Conservation (phyloP, 2,888 invertebrate species). For the Diploptera punctata region DNA sequence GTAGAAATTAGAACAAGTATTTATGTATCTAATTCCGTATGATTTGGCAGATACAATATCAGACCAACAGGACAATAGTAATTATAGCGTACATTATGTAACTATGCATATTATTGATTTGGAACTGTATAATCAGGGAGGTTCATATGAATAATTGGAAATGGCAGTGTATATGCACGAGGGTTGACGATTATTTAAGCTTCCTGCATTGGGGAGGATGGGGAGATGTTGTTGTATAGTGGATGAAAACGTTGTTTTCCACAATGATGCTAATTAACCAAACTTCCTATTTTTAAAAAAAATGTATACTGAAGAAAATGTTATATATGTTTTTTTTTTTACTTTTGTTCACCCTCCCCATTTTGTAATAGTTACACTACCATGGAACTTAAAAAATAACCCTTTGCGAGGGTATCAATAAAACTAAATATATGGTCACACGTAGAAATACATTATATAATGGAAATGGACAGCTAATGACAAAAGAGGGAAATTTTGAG, state of each 20-base stretch:
- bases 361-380: no score
- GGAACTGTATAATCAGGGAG: neutral
- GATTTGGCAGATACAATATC: neutral
- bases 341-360: no score
- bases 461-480: no score
- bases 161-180: neutral
- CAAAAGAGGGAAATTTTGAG: no score
- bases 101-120: constrained; percentile 4
- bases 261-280: neutral
- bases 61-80: neutral
- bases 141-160: constrained; percentile 19
- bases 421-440: no score
- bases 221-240: neutral
- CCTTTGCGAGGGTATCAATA: no score
- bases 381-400: no score
- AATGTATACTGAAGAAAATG: no score
- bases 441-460: no score
- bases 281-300: no score
- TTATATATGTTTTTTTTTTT: no score
- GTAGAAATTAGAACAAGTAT: neutral
- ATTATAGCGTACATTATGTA: neutral
- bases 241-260: neutral
- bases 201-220: neutral
- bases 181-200: neutral
- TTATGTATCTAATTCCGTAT: neutral